Base-by-base conservation (phyloP, 2,113 vertebrate species). In the Actinemys pallida region DNA sequence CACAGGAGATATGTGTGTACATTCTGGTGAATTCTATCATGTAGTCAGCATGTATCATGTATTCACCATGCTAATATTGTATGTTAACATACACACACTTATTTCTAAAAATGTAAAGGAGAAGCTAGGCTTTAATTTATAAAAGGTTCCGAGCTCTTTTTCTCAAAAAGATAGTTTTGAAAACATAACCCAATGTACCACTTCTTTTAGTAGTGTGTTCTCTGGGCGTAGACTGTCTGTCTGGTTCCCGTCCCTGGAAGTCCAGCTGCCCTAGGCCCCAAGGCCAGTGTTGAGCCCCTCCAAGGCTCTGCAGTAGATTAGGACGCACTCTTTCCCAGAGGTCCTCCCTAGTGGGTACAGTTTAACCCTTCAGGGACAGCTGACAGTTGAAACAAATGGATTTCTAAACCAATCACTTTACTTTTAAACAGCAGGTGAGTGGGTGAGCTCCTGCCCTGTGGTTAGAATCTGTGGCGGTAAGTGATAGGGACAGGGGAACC, bases 11-110 rank as follows among this genome's bases (percentile, higher is more conserved):
- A 93, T 49, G 85, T 85, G 42, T 62, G 84, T 86, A 54, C 76
- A 95, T 86, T 92, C 93, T 96, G 83, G 80, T 94, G 90, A 90
- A 92, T 92, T 97, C 83, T 89, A 92, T n/a, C n/a, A 22, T 92
- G 75, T 52, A 93, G 87, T 57, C 84, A 91, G 8, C 50, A 90
- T 79, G 65, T 90, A 93, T 42, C n/a, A 25, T 92, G 79, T 54
- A 93, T 86, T 57, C 86, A 92, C 5, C 53, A 89, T 79, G 65
- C 3, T 94, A 87, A 90, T 90, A 84, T 6, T 9, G 16, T 80
- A 86, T 89, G 94, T 96, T 87, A 95, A 82, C 31, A 82, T 86
- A n/a, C 4, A 45, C 20, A 4, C 35, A 9, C 17, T 90, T 20
- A 19, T 29, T 91, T 94, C 83, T 93, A 47, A 69, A 69, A 20